Evolutionary conservation across 2,888 invertebrate genomes (phyloP).

Genomic region (Horisme vitalbata): DNA sequence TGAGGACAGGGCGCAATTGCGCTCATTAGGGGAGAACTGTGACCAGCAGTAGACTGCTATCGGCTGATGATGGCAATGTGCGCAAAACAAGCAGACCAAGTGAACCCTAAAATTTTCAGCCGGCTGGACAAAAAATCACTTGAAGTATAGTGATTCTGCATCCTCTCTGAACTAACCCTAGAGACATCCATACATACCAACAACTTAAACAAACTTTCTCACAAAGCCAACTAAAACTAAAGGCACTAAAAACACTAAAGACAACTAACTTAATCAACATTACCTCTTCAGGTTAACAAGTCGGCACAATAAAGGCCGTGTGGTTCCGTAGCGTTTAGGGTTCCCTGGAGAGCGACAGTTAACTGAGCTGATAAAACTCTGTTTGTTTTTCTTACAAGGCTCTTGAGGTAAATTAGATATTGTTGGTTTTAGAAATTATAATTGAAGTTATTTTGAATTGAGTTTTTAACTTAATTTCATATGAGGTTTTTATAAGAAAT

Average conservation of each 20-base stretch:
- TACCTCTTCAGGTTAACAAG: constrained; percentile 46
- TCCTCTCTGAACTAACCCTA: too few relatives aligned
- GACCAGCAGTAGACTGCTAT: too few relatives aligned
- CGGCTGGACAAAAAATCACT: too few relatives aligned
- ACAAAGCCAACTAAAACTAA: constrained; percentile 3
- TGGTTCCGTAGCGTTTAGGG: constrained; percentile 40
- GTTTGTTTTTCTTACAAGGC: constrained; percentile 33
- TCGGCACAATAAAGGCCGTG: constrained; percentile 44
- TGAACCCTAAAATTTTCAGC: too few relatives aligned
- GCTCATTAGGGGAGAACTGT: too few relatives aligned
- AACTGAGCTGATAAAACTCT: constrained; percentile 28
- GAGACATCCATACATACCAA: neutral
- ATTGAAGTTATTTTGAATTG: neutral
- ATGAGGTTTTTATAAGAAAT: too few relatives aligned
- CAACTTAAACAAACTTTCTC: neutral
- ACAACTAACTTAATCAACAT: constrained; percentile 35
- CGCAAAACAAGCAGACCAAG: too few relatives aligned
- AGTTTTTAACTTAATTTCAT: too few relatives aligned
- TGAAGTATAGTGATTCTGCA: too few relatives aligned
- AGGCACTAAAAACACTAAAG: constrained; percentile 25
- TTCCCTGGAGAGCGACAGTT: constrained; percentile 39
- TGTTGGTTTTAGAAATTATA: constrained; percentile 3
- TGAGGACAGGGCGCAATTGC: too few relatives aligned
- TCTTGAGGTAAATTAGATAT: constrained; percentile 18
- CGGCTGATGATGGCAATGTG: too few relatives aligned